A percentile compares a stretch with the other conserved stretches of the same genome.
phyloP scores from a whole-genome alignment of 2,797 vertebrate species.

The Philypnodon macrostomus region DNA sequence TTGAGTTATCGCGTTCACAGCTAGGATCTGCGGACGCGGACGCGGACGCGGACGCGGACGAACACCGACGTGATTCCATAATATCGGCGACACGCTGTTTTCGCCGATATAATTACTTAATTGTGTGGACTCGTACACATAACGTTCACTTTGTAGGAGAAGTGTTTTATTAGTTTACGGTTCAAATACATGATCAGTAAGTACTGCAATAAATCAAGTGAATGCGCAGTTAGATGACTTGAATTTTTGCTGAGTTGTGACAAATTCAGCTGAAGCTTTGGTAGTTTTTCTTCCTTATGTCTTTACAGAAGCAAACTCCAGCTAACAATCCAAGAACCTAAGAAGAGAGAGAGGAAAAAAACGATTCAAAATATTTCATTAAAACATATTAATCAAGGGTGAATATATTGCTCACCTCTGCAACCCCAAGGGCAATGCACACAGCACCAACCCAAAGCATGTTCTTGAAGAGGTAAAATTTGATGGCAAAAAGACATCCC shows the following conservation, averaged over 20 bases:
- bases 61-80: too few relatives aligned
- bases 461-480: constrained; percentile 32
- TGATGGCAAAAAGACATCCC: constrained; percentile 38
- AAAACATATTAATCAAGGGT: constrained; percentile 21
- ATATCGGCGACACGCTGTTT: too few relatives aligned
- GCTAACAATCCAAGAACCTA: constrained; percentile 37
- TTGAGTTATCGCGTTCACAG: too few relatives aligned
- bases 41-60: too few relatives aligned
- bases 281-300: constrained; percentile 32
- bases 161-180: too few relatives aligned
- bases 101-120: too few relatives aligned
- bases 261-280: constrained; percentile 25
- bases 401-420: constrained; percentile 3
- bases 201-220: too few relatives aligned
- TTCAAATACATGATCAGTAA: too few relatives aligned
- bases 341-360: constrained; percentile 21
- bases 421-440: constrained; percentile 37
- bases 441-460: constrained; percentile 43
- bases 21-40: too few relatives aligned
- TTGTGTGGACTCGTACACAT: too few relatives aligned
- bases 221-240: neutral
- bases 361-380: constrained; percentile 28
- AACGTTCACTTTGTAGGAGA: too few relatives aligned
- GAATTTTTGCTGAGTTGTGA: neutral
- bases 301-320: constrained; percentile 18